phyloP scores from a whole-genome alignment of 2,888 invertebrate species.

The Epicampocera succincta region DNA sequence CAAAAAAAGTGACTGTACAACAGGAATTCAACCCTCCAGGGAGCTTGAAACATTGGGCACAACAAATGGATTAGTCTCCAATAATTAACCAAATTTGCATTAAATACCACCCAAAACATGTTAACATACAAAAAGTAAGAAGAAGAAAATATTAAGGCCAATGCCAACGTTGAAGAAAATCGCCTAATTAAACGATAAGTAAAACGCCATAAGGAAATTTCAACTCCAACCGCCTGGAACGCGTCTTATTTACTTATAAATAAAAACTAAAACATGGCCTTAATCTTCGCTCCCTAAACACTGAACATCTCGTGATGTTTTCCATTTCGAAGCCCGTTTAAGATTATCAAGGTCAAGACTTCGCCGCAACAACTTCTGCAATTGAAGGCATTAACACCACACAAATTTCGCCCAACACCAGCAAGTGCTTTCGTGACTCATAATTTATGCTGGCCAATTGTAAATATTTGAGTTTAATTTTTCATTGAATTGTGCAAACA shows the following conservation, averaged over 20 bases:
- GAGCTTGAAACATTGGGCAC: neutral
- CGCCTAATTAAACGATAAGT: neutral
- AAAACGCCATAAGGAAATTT: slow-evolving; percentile 13
- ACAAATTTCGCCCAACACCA: slow-evolving; percentile 1
- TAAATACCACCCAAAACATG: neutral
- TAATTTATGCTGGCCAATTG: slow-evolving; percentile 29
- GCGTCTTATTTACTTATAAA: slow-evolving; percentile 19
- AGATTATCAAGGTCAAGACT: slow-evolving; percentile 63
- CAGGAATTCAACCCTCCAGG: neutral
- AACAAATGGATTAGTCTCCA: neutral
- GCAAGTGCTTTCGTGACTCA: slow-evolving; percentile 59
- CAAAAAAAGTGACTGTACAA: neutral
- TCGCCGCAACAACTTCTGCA: slow-evolving; percentile 9
- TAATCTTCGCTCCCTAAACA: neutral
- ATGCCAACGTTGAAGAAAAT: slow-evolving; percentile 9
- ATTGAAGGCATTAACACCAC: slow-evolving; percentile 16
- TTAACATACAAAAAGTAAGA: neutral
- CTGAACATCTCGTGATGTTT: slow-evolving; percentile 58
- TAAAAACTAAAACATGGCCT: neutral
- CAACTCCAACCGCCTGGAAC: neutral
- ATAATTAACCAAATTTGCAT: neutral
- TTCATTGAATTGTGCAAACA: slow-evolving; percentile 25
- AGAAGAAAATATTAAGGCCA: slow-evolving; percentile 22
- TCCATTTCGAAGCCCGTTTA: slow-evolving; percentile 51
- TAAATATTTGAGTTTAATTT: slow-evolving; percentile 58